Conservation (phyloP, 2,888 invertebrate species). For the Leucophora obtusa region DNA sequence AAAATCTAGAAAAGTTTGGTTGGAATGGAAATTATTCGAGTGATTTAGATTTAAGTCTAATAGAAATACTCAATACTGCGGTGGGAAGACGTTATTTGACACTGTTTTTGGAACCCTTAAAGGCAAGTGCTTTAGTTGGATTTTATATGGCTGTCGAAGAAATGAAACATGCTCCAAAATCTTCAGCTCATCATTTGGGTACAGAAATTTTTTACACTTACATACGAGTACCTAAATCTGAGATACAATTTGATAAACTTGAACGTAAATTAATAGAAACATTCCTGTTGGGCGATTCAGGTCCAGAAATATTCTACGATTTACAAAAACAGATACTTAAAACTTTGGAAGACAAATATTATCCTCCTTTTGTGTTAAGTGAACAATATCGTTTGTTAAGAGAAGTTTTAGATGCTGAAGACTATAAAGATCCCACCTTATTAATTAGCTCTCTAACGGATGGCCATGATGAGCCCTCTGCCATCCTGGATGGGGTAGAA, state of each 20-base stretch:
- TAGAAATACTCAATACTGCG: conserved; percentile 87
- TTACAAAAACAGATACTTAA: conserved; percentile 89
- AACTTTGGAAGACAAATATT: conserved; percentile 91
- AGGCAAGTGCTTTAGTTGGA: conserved; percentile 90
- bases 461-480: conserved; percentile 70
- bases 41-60: conserved; percentile 82
- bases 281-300: conserved; percentile 91
- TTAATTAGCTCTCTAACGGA: conserved; percentile 71
- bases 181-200: conserved; percentile 90
- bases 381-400: conserved; percentile 86
- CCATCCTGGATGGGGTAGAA: conserved; percentile 68
- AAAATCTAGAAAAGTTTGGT: conserved; percentile 85
- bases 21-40: conserved; percentile 86
- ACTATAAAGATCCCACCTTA: conserved; percentile 78
- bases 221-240: conserved; percentile 88
- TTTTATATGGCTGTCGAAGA: conserved; percentile 94
- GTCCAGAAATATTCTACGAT: conserved; percentile 92
- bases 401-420: conserved; percentile 76
- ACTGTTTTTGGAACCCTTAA: conserved; percentile 89
- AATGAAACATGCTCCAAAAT: conserved; percentile 86
- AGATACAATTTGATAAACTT: conserved; percentile 89
- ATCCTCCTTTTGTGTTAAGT: conserved; percentile 92
- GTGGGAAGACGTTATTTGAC: conserved; percentile 89
- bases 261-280: conserved; percentile 91
- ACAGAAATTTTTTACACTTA: conserved; percentile 96